A percentile compares a stretch with the other conserved stretches of the same genome.
Conservation (phyloP, 2,888 invertebrate species). For the Drosophila meridionalis region DNA sequence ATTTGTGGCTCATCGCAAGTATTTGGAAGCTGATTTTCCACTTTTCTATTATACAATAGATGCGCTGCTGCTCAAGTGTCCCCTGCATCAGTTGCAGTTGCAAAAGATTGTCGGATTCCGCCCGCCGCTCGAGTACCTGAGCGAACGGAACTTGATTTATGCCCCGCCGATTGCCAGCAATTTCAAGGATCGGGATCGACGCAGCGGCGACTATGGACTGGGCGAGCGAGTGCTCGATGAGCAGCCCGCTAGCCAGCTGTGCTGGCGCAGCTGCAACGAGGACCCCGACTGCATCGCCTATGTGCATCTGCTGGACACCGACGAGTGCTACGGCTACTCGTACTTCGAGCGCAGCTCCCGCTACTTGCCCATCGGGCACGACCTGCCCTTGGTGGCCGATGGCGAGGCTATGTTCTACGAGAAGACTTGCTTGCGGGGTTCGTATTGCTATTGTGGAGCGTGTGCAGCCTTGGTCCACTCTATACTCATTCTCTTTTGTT, state of each 20-base stretch:
- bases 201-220: constrained; percentile 41
- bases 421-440: constrained; percentile 84
- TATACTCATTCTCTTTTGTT: constrained; percentile 20
- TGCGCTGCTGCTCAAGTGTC: constrained; percentile 83
- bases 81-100: constrained; percentile 83
- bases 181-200: constrained; percentile 70
- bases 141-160: constrained; percentile 77
- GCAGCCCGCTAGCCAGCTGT: constrained; percentile 70
- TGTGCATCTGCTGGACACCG: constrained; percentile 81
- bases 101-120: constrained; percentile 85
- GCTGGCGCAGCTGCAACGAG: constrained; percentile 81
- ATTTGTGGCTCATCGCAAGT: constrained; percentile 2
- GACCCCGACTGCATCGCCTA: constrained; percentile 84
- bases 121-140: constrained; percentile 78
- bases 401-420: constrained; percentile 84
- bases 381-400: constrained; percentile 81
- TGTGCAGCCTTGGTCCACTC: constrained; percentile 22
- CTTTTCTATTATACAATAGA: constrained; percentile 57
- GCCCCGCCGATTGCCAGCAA: constrained; percentile 63
- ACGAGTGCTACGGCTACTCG: constrained; percentile 83
- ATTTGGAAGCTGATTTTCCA: constrained; percentile 7
- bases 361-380: constrained; percentile 71
- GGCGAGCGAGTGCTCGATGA: constrained; percentile 13
- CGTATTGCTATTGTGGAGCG: constrained; percentile 15
- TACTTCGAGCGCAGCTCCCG: constrained; percentile 75